These are phyloP conservation scores for Synodontis membranacea DNA, from an alignment of 2,113 vertebrate species.

Conservation along the genomic window DNA sequence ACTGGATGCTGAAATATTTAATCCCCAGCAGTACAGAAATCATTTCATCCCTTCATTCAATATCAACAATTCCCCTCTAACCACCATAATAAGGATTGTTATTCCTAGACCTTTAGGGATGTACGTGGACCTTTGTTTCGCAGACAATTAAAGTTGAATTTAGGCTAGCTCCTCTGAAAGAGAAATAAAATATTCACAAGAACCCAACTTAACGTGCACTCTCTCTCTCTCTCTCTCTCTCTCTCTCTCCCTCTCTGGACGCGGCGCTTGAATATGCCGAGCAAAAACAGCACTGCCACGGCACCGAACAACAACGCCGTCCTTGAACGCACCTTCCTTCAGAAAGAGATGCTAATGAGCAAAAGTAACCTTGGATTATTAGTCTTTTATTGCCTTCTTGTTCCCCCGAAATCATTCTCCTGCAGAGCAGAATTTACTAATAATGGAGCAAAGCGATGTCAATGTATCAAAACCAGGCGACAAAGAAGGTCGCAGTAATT, in stretches of 20 bases:
- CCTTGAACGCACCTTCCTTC: constrained; percentile 27
- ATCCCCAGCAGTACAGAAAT: background rate
- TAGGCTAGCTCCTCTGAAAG: constrained; percentile 42
- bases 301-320: constrained; percentile 21
- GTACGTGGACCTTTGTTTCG: constrained; percentile 23
- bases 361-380: constrained; percentile 34
- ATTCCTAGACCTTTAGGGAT: constrained; percentile 26
- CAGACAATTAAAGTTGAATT: constrained; percentile 53
- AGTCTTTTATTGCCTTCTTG: background rate
- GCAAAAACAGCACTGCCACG: constrained; percentile 27
- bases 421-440: constrained; percentile 5
- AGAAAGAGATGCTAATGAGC: constrained; percentile 36
- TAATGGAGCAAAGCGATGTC: constrained; percentile 11
- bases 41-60: background rate
- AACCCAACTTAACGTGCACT: constrained; percentile 48
- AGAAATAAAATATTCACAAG: constrained; percentile 55
- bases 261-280: constrained; percentile 42
- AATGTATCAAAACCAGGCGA: constrained; percentile 15
- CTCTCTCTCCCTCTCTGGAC: constrained; percentile 53
- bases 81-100: background rate
- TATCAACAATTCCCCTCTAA: constrained; percentile 2
- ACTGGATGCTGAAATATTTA: background rate
- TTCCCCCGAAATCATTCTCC: constrained; percentile 8
- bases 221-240: no score
- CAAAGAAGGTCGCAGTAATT: constrained; percentile 24